These are phyloP conservation scores for Nymphicus hollandicus DNA, from an alignment of 2,113 vertebrate genomes.

Conservation along the genomic window DNA sequence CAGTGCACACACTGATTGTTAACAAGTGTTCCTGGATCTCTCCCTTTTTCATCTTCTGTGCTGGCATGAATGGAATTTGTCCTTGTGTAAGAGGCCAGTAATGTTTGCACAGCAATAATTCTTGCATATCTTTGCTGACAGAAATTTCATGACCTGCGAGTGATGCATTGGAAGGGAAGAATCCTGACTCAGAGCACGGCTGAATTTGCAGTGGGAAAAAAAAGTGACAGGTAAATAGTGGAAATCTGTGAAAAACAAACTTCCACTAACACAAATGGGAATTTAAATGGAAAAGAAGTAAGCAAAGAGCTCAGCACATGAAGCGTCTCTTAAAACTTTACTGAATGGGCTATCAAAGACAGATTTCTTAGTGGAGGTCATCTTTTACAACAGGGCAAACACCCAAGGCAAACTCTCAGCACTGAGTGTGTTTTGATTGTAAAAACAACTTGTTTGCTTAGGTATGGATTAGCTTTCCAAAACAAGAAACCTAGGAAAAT, in stretches of 20 bases:
- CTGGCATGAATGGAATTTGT: not conserved
- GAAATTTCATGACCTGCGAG: not conserved
- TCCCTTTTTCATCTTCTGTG: not conserved
- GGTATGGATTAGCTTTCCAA: not conserved
- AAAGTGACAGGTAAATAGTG: not conserved
- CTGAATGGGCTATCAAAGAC: not conserved
- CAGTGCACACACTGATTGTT: not conserved
- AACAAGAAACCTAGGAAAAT: not conserved
- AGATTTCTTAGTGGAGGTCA: not conserved
- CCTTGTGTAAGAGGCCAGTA: not conserved
- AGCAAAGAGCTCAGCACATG: not conserved
- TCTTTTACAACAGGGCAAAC: not conserved
- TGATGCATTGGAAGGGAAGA: not conserved
- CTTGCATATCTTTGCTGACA: not conserved
- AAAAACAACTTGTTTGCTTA: constrained; percentile 6
- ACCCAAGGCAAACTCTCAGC: not conserved
- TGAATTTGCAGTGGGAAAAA: not conserved
- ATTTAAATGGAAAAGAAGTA: not conserved
- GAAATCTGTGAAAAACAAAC: not conserved
- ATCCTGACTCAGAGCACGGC: not conserved
- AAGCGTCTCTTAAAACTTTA: not conserved
- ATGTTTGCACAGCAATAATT: not conserved
- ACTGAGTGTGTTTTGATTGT: not conserved
- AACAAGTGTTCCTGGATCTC: not conserved
- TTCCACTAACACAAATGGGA: not conserved